Conservation (phyloP, 2,797 vertebrate species). For the Micrastur ruficollis region DNA sequence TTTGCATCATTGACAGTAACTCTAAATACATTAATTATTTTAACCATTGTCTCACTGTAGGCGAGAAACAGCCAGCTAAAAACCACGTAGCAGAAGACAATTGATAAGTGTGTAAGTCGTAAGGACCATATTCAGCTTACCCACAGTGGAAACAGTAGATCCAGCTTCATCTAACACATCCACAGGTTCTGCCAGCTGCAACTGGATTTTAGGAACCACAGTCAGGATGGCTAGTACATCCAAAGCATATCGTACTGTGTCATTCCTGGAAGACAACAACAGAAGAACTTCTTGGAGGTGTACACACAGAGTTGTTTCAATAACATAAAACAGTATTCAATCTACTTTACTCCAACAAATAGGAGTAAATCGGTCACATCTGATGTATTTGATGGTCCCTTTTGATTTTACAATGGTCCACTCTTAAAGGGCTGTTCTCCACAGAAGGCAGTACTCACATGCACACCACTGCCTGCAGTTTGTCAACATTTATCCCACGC, state of each 20-base stretch:
- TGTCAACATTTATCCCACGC: neutral
- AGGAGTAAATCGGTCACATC: neutral
- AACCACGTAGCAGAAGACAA: neutral
- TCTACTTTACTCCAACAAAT: neutral
- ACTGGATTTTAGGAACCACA: conserved; percentile 96
- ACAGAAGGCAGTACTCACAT: neutral
- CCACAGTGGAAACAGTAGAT: conserved; percentile 91
- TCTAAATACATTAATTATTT: neutral
- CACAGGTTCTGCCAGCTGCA: conserved; percentile 91
- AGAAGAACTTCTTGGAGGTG: neutral
- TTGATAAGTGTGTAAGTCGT: neutral
- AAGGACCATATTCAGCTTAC: conserved; percentile 75
- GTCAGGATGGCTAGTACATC: conserved; percentile 97
- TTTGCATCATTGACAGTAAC: neutral
- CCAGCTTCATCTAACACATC: conserved; percentile 93
- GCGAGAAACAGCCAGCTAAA: neutral
- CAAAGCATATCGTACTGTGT: conserved; percentile 95
- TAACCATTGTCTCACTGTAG: neutral
- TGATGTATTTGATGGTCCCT: neutral
- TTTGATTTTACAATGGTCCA: neutral
- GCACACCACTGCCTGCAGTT: neutral
- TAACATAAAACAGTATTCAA: neutral
- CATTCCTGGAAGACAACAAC: conserved; percentile 81
- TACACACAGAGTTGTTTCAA: neutral
- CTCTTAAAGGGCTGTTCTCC: neutral